Evolutionary conservation across 2,113 vertebrate species (phyloP).

Genomic region (Gopherus evgoodei): DNA sequence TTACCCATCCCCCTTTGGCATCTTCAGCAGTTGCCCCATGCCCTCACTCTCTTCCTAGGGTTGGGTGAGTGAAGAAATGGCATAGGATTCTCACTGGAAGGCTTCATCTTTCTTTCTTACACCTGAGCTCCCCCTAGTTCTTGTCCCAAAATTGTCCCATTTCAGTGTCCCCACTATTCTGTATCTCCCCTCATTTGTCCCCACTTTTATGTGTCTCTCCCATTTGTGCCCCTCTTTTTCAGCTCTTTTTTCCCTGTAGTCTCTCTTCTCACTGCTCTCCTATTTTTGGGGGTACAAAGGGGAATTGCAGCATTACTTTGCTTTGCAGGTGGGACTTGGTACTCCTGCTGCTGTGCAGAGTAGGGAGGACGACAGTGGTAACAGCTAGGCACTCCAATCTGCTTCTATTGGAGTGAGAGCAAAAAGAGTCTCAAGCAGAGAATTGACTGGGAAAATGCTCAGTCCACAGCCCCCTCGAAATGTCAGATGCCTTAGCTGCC

Average conservation of each 20-base stretch:
- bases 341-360: neutral
- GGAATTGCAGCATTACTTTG: neutral
- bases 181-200: neutral
- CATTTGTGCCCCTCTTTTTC: neutral
- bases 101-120: neutral
- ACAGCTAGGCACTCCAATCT: neutral
- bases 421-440: neutral
- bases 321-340: neutral
- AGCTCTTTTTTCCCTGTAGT: constrained; percentile 9
- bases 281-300: neutral
- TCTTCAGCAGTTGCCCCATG: neutral
- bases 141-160: neutral
- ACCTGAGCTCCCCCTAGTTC: neutral
- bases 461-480: neutral
- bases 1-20: neutral
- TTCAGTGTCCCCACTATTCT: neutral
- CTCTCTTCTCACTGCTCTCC: neutral
- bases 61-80: neutral
- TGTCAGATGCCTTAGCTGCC: neutral
- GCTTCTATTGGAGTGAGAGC: neutral
- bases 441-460: neutral
- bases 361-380: neutral
- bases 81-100: neutral
- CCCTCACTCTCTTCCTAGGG: neutral
- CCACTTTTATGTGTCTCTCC: neutral